These are phyloP conservation scores for Neoaliturus tenellus DNA, from an alignment of 2,888 invertebrate species.

Conservation along the genomic window DNA sequence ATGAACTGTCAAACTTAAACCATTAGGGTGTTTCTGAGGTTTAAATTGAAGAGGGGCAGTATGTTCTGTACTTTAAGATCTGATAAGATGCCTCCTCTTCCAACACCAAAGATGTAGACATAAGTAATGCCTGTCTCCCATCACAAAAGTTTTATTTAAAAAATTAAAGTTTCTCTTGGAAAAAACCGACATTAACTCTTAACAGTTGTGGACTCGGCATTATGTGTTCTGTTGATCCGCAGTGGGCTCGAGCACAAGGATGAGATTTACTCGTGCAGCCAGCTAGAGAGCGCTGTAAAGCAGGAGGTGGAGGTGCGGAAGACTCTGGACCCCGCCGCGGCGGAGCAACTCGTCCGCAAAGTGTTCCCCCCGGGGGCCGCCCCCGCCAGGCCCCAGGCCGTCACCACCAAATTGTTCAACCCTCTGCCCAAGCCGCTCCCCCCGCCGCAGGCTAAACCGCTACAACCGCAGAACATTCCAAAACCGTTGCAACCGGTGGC, in stretches of 20 bases:
- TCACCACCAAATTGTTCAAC: not conserved
- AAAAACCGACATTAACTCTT: not conserved
- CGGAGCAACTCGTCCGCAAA: constrained; percentile 43
- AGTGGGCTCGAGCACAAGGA: constrained; percentile 88
- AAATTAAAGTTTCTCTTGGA: not conserved
- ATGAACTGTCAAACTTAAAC: no score
- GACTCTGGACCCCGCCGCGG: not conserved
- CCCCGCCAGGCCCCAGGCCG: constrained; percentile 5
- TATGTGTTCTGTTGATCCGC: constrained; percentile 69
- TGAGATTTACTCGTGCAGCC: constrained; percentile 85
- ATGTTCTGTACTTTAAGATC: no score
- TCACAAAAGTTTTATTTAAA: not conserved
- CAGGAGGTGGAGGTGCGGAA: constrained; percentile 30
- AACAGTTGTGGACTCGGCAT: constrained; percentile 7
- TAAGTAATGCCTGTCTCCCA: not conserved
- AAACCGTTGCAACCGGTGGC: constrained; percentile 16
- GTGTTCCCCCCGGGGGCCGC: constrained; percentile 32
- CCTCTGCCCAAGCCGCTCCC: constrained; percentile 1
- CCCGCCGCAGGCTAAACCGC: not conserved
- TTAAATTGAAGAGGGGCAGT: no score
- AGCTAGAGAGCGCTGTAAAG: constrained; percentile 69
- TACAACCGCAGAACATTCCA: not conserved
- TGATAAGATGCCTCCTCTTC: no score
- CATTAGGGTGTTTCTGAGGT: no score
- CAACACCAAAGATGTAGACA: no score